Base-by-base conservation (phyloP, 2,888 invertebrate genomes). In the Oxyscelio sp. region DNA sequence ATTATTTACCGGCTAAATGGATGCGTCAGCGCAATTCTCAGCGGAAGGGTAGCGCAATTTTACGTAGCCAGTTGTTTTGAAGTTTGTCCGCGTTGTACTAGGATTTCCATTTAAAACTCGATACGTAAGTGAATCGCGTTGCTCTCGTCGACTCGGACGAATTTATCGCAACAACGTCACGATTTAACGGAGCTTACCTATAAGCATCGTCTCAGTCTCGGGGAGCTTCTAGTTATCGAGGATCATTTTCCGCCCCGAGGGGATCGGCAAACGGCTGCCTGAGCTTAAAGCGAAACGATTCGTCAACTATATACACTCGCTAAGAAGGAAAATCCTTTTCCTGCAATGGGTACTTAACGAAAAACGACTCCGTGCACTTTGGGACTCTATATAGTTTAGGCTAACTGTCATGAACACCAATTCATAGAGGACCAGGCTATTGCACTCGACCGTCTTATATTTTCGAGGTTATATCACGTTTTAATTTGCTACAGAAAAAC, bases 221-320 rank as follows among this genome's bases (percentile, higher is more conserved):
- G 48, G 65, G 73, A 73, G 80, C 86, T 90, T 89, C 91, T 92
- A 91, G 92, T 92, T 93, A 92, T 92, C 92, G 91, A 87, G 90
- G 91, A 92, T 92, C 92, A 92, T 93, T 92, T 92, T 91, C 91
- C 89, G 86, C 79, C 88, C 86, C 88, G 85, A 87, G 87, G 90
- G 92, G 88, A 91, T 90, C 88, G 87, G 83, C 73, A 61, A 85
- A 85, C 86, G 85, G 83, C 80, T 65, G 80, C 48, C 59, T 85
- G 87, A 87, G 90, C 90, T 92, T 92, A 92, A 91, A 91, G 91
- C 90, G 90, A 90, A 92, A 91, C 91, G 92, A 92, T 91, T 92
- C 90, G 90, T 89, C 89, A 86, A 87, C 91, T 90, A 91, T 92
- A 87, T 89, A 88, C 88, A 88, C 87, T 89, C 86, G 82, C 88